These are phyloP conservation scores for Pogona vitticeps DNA, from an alignment of 2,113 vertebrate genomes.

Conservation along the genomic window DNA sequence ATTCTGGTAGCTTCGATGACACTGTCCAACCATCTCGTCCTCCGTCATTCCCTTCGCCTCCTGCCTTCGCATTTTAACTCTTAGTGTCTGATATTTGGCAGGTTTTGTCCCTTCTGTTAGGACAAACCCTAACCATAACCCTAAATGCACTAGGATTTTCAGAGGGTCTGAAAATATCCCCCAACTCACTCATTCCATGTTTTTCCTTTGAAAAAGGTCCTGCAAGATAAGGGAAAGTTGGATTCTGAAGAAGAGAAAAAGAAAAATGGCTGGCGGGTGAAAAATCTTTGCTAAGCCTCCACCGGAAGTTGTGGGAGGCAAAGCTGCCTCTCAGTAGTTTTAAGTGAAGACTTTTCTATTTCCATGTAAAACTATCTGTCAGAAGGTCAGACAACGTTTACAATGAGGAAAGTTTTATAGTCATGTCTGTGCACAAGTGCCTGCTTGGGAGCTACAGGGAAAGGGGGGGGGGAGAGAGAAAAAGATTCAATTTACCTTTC, in stretches of 20 bases:
- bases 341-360: slow-evolving; percentile 71
- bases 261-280: background rate
- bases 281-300: slow-evolving; percentile 49
- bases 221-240: slow-evolving; percentile 49
- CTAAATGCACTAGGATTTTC: too few species aligned
- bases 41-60: too few species aligned
- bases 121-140: too few species aligned
- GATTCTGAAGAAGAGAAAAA: slow-evolving; percentile 36
- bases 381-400: slow-evolving; percentile 70
- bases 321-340: slow-evolving; percentile 56
- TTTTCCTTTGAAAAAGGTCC: too few species aligned
- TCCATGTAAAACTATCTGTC: slow-evolving; percentile 73
- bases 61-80: too few species aligned
- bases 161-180: too few species aligned
- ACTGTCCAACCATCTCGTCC: too few species aligned
- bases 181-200: too few species aligned
- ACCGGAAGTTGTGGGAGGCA: slow-evolving; percentile 60
- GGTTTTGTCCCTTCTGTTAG: too few species aligned
- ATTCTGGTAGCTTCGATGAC: too few species aligned
- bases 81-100: too few species aligned
- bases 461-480: slow-evolving; percentile 43
- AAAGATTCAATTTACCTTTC: slow-evolving; percentile 88
- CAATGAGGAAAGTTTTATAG: slow-evolving; percentile 66
- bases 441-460: slow-evolving; percentile 60
- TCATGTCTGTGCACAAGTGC: slow-evolving; percentile 59